These are phyloP conservation scores for Rhizoglyphus robini DNA, from an alignment of 1,140 invertebrate species.

Conservation along the genomic window DNA sequence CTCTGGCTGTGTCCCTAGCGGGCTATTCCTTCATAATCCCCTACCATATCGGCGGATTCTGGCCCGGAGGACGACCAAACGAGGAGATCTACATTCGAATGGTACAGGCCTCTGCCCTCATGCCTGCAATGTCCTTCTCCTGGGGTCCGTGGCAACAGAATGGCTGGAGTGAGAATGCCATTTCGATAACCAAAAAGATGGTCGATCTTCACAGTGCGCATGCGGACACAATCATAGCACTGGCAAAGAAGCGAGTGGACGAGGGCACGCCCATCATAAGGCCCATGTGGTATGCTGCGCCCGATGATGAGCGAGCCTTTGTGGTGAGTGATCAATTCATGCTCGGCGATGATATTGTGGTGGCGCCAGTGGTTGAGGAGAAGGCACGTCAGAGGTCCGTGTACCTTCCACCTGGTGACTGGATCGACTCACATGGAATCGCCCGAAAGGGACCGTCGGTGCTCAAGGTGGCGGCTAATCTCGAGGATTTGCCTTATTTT, in stretches of 20 bases:
- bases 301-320: constrained; percentile 30
- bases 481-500: neutral
- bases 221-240: constrained; percentile 42
- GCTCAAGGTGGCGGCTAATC: neutral
- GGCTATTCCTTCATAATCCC: constrained; percentile 73
- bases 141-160: constrained; percentile 60
- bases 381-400: constrained; percentile 50
- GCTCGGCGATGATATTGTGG: constrained; percentile 64
- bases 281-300: constrained; percentile 37
- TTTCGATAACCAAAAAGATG: constrained; percentile 30
- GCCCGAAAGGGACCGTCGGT: neutral
- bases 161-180: too few relatives aligned
- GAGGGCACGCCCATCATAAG: constrained; percentile 31
- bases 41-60: constrained; percentile 84
- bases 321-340: constrained; percentile 47
- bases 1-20: constrained; percentile 49
- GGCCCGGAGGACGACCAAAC: constrained; percentile 38
- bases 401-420: constrained; percentile 56
- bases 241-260: constrained; percentile 28
- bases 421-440: constrained; percentile 37
- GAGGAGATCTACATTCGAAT: constrained; percentile 77
- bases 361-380: constrained; percentile 61
- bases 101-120: constrained; percentile 68
- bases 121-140: constrained; percentile 76
- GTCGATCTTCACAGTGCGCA: constrained; percentile 52